Percentiles rank a stretch among this genome's conserved stretches.
Conservation (phyloP, 1,140 invertebrate species). For the Bombus superbus region DNA sequence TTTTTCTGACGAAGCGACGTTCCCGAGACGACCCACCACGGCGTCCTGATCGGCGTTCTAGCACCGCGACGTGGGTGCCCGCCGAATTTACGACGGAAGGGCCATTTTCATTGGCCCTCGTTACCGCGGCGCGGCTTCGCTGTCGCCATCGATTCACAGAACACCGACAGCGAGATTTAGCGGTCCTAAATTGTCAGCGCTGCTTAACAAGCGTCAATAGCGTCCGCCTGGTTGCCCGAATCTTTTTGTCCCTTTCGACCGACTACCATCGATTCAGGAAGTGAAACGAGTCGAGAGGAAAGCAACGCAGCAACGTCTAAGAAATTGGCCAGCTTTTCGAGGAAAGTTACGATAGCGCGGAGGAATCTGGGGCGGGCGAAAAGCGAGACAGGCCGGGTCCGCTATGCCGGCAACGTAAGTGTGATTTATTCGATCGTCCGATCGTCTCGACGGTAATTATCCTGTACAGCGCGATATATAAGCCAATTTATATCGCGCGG, state of each 20-base stretch:
- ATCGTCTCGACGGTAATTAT: constrained; percentile 61
- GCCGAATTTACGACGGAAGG: constrained; percentile 34
- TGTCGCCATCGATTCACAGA: constrained; percentile 11
- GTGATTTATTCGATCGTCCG: constrained; percentile 75
- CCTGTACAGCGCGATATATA: constrained; percentile 37
- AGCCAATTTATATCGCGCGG: constrained; percentile 63
- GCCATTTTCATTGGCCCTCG: constrained; percentile 45
- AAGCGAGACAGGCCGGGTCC: constrained; percentile 6
- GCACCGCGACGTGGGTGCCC: constrained; percentile 12
- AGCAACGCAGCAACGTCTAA: not conserved
- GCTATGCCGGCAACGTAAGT: constrained; percentile 68
- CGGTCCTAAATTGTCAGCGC: not conserved
- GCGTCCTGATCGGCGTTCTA: not conserved
- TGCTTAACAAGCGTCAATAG: not conserved
- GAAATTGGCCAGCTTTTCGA: not conserved
- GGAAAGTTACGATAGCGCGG: not conserved
- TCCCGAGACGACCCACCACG: not conserved
- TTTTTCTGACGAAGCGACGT: not conserved
- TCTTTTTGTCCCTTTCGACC: not conserved
- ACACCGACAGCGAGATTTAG: not conserved
- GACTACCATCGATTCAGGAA: not conserved
- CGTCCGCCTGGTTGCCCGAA: too few relatives aligned
- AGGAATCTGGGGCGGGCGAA: constrained; percentile 35
- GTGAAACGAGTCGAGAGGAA: not conserved
- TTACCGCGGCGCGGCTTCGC: constrained; percentile 5